Evolutionary conservation across 2,888 invertebrate species (phyloP), one percentile per base, ranked within the genome.

Genomic region (Drosophila eohydei): DNA sequence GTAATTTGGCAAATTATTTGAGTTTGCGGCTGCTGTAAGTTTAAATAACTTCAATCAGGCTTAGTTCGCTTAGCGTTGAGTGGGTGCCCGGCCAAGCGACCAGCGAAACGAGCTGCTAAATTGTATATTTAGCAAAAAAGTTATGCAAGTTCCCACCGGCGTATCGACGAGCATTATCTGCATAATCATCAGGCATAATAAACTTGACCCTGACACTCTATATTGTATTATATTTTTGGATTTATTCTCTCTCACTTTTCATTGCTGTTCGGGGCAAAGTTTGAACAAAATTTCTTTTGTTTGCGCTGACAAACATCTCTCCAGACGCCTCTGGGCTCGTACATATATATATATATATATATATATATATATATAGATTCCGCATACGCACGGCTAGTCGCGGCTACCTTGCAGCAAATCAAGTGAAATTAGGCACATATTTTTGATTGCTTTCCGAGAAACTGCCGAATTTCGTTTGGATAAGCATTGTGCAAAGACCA

Each of bases 1-100:
- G 90, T 83, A 88, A 89, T 87, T 89, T 87, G 61, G 57, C 83
- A 86, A 87, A 89, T 89, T 83, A 86, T 87, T 87, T 78, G 83
- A 88, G 83, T 85, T 82, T 80, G 89, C 71, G 82, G 83, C 80
- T 80, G 77, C 71, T 74, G 71, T 78, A 87, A 86, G 84, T 88
- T 88, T 87, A 79, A 84, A 87, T 79, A 83, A 89, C 79, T 89
- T 84, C 71, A 89, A 89, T 89, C 77, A 69, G 72, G 61, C 79
- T 84, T 58, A 70, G 66, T 52, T 62, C 44, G 54, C 36, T 32
- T 16, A 34, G 32, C 50, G 50, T 16, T 12, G 50, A 16, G 16
- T 34, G 36, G 16, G 40, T 36, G 40, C 2, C 30, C 38, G 46
- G 30, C 57, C 41, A 65, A 41, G 26, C 4, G 7, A 2, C 30